phyloP scores from a whole-genome alignment of 2,888 invertebrate species.

The Dasypogon diadema region DNA sequence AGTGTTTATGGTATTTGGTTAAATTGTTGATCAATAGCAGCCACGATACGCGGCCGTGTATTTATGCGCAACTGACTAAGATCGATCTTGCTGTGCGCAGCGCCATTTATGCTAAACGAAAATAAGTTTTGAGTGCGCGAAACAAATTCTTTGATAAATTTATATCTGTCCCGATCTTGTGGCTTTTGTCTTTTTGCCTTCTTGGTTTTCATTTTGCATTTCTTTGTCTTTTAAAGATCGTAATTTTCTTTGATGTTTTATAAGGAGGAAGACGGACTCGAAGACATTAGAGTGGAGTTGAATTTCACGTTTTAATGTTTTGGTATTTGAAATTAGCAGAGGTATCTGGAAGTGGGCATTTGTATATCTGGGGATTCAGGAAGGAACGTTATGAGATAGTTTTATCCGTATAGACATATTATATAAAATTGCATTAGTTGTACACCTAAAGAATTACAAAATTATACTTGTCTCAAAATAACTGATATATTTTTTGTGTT shows the following conservation, averaged over 20 bases:
- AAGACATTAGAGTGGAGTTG: background rate
- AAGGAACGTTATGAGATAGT: no score
- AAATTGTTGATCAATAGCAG: slow-evolving; percentile 39
- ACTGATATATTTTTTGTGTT: no score
- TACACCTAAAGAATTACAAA: no score
- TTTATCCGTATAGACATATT: no score
- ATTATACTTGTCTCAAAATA: no score
- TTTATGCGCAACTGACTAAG: slow-evolving; percentile 52
- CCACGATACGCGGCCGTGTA: slow-evolving; percentile 31
- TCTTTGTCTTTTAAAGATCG: slow-evolving; percentile 41
- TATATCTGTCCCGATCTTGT: slow-evolving; percentile 47
- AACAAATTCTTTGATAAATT: slow-evolving; percentile 50
- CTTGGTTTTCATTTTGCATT: slow-evolving; percentile 23
- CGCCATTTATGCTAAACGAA: slow-evolving; percentile 55
- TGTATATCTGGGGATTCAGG: no score
- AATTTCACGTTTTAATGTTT: no score
- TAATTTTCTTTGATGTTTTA: slow-evolving; percentile 33
- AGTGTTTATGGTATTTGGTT: slow-evolving; percentile 43
- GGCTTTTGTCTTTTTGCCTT: slow-evolving; percentile 39
- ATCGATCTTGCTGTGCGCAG: slow-evolving; percentile 48
- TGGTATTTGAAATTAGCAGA: no score
- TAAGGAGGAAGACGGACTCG: slow-evolving; percentile 18
- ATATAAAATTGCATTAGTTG: no score
- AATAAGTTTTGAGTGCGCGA: slow-evolving; percentile 54
- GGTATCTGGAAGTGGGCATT: no score